phyloP scores from a whole-genome alignment of 2,888 invertebrate genomes.

The Petrolisthes manimaculis region DNA sequence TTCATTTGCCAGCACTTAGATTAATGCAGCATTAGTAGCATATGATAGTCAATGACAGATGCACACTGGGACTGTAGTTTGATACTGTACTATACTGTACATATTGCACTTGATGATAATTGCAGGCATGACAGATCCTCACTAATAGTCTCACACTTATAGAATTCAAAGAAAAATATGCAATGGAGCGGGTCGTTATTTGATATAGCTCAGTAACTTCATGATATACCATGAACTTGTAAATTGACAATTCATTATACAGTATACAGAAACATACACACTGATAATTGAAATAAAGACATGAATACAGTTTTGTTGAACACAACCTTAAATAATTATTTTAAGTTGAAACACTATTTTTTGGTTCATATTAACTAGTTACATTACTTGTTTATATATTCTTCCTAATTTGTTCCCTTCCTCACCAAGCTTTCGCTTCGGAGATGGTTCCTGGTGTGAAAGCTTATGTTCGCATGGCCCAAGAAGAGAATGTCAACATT shows the following conservation, averaged over 20 bases:
- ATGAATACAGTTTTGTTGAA: background rate
- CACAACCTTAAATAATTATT: background rate
- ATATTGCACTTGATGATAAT: too few species aligned
- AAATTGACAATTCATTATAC: background rate
- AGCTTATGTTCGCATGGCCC: constrained; percentile 62
- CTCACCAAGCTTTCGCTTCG: constrained; percentile 57
- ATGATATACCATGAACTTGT: background rate
- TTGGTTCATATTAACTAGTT: background rate
- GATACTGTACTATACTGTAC: too few species aligned
- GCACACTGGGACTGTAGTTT: too few species aligned
- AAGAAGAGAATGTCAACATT: constrained; percentile 56
- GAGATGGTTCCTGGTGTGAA: constrained; percentile 65
- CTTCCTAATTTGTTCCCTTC: constrained; percentile 31
- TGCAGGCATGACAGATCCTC: too few species aligned
- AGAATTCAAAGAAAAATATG: too few species aligned
- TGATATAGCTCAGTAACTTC: too few species aligned
- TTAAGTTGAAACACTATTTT: background rate
- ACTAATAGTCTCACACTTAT: too few species aligned
- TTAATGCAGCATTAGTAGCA: too few species aligned
- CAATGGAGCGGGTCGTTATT: too few species aligned
- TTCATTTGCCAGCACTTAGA: too few species aligned
- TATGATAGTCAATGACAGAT: too few species aligned
- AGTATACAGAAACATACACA: background rate
- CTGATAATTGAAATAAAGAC: background rate
- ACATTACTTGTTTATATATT: background rate